Evolutionary conservation across 2,797 vertebrate species (phyloP), one percentile per base, ranked within the genome.

Genomic region (Mastacembelus armatus): DNA sequence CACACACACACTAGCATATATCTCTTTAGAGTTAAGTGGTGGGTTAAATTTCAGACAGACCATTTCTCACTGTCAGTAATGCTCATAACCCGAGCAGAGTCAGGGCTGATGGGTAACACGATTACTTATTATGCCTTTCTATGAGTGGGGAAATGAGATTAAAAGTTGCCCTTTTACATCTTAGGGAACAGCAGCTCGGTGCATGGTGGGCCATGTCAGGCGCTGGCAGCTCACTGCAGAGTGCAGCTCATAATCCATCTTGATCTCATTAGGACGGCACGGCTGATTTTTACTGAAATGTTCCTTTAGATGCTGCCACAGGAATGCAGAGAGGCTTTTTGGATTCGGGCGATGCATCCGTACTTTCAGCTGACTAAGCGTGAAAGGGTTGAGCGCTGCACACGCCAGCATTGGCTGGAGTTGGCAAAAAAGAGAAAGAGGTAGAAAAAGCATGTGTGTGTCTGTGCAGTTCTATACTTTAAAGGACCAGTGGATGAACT

Each of bases 61-160:
- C 85, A 84, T 91, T 88, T 83, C 84, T 88, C 85, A 85, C 78
- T 83, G 86, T 90, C 83, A 88, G 79, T 90, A 86, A 90, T 87
- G 86, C 81, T 81, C 78, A 80, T 74, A 80, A 83, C 72, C 63
- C 39, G 33, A 64, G 70, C 69, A 36, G 51, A 61, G 77, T 85
- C 66, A 81, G 71, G 9, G 71, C 70, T 81, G 88, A 88, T 89
- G 78, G 77, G 63, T 87, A 89, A 88, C 86, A 61, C 27, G 77
- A 87, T 91, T 87, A 89, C 85, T 88, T 70, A 79, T 85, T 81
- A 89, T 80, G 84, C 66, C 75, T 85, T 81, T 85, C 84, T 69
- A 70, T 45, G 43, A 81, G 80, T 73, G 44, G 68, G 83, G 80
- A 86, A 91, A 91, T 71, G n/a, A 83, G 81, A 91, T 92, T 91